Conservation (phyloP, 2,113 vertebrate genomes). For the Spea multiplicata region DNA sequence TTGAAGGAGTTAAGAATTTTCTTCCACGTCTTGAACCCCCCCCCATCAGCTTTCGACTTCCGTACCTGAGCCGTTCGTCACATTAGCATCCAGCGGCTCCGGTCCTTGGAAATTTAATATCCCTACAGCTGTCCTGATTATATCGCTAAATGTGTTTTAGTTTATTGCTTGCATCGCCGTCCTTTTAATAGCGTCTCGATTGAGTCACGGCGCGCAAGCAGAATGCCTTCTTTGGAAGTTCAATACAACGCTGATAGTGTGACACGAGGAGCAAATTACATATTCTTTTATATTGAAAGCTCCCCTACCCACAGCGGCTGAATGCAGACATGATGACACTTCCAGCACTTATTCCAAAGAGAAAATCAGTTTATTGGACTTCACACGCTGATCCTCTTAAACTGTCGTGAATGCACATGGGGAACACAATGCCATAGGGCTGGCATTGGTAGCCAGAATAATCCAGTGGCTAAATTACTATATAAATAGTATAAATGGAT, state of each 20-base stretch:
- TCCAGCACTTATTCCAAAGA: neutral
- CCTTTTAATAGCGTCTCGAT: constrained; percentile 8
- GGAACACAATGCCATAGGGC: neutral
- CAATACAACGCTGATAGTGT: constrained; percentile 2
- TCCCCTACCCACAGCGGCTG: neutral
- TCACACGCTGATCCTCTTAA: neutral
- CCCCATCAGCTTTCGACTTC: neutral
- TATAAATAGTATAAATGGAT: neutral
- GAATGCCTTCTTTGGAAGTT: neutral
- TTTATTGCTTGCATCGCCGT: constrained; percentile 4
- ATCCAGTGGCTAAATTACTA: neutral
- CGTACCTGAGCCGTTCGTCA: neutral
- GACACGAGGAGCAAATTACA: neutral
- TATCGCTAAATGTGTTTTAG: constrained; percentile 11
- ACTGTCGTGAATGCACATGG: neutral
- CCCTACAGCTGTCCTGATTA: constrained; percentile 7
- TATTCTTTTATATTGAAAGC: neutral
- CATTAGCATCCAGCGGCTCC: neutral
- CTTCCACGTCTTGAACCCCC: neutral
- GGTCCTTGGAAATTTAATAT: neutral
- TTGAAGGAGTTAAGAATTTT: neutral
- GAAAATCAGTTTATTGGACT: neutral
- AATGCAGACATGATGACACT: neutral
- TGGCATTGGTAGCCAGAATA: neutral
- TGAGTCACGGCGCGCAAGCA: constrained; percentile 18